phyloP scores from a whole-genome alignment of 1,140 invertebrate species.

The Apis laboriosa region DNA sequence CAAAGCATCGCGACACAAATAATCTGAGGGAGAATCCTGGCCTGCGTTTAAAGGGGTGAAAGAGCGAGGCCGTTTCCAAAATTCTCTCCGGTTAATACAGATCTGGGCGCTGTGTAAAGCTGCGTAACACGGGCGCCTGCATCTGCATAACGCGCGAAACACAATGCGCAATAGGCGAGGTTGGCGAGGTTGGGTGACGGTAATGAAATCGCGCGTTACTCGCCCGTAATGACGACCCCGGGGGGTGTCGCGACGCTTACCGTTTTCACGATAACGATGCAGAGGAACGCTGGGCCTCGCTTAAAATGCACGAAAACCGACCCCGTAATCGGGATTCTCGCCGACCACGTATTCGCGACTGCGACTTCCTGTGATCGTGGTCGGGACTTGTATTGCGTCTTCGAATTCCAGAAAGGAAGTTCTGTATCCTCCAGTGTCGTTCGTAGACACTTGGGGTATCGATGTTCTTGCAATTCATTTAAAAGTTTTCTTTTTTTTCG shows the following conservation, averaged over 20 bases:
- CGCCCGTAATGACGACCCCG: conserved; percentile 51
- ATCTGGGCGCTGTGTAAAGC: conserved; percentile 31
- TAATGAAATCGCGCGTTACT: conserved; percentile 60
- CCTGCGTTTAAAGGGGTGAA: background rate
- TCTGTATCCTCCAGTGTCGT: too few species aligned
- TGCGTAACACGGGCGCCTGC: conserved; percentile 13
- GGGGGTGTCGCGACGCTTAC: conserved; percentile 44
- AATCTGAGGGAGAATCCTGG: too few species aligned
- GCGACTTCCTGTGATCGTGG: background rate
- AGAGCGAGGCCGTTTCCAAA: conserved; percentile 18
- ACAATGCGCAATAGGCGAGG: conserved; percentile 45
- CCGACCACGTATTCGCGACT: background rate
- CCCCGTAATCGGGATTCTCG: conserved; percentile 26
- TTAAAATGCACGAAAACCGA: conserved; percentile 27
- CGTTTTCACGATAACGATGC: conserved; percentile 50
- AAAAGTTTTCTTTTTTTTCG: too few species aligned
- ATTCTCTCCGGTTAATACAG: conserved; percentile 52
- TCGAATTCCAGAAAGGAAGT: too few species aligned
- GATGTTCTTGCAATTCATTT: too few species aligned
- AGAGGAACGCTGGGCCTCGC: conserved; percentile 1
- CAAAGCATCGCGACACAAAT: too few species aligned
- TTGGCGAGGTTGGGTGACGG: conserved; percentile 32
- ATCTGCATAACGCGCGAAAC: conserved; percentile 56
- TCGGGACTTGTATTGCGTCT: background rate
- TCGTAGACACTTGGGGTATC: too few species aligned